Conservation (phyloP, 2,113 vertebrate genomes). For the Epinephelus cyanopodus region DNA sequence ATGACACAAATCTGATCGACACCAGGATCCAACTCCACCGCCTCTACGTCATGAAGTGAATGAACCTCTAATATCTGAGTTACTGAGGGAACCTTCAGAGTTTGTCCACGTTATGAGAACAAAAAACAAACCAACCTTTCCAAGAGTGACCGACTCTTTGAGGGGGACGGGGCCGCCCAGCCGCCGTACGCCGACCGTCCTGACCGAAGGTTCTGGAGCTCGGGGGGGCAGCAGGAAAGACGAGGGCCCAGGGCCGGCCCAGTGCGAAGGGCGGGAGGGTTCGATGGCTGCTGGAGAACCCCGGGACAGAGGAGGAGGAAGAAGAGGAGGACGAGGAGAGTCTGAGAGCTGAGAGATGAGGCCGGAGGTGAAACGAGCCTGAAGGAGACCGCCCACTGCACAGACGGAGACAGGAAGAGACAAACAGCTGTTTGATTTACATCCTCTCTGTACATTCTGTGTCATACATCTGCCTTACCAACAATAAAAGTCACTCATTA, state of each 20-base stretch:
- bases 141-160: conserved; percentile 85
- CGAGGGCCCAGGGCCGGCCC: conserved; percentile 66
- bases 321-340: conserved; percentile 43
- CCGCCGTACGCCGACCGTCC: conserved; percentile 88
- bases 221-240: conserved; percentile 81
- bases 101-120: neutral
- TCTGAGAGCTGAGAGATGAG: conserved; percentile 78
- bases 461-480: too few species aligned
- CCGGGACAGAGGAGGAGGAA: conserved; percentile 27
- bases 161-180: conserved; percentile 87
- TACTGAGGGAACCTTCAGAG: too few species aligned
- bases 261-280: conserved; percentile 40
- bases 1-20: too few species aligned
- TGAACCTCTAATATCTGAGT: too few species aligned
- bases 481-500: too few species aligned
- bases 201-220: conserved; percentile 81
- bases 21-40: too few species aligned
- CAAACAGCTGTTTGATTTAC: too few species aligned
- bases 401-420: neutral
- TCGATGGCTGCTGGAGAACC: neutral
- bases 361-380: conserved; percentile 83
- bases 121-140: conserved; percentile 77
- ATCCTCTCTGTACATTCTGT: too few species aligned
- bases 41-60: too few species aligned
- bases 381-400: conserved; percentile 89